A percentile compares a stretch with the other conserved stretches of the same genome.
These are phyloP conservation scores for Mallotus villosus DNA, from an alignment of 2,797 vertebrate genomes.

Conservation along the genomic window DNA sequence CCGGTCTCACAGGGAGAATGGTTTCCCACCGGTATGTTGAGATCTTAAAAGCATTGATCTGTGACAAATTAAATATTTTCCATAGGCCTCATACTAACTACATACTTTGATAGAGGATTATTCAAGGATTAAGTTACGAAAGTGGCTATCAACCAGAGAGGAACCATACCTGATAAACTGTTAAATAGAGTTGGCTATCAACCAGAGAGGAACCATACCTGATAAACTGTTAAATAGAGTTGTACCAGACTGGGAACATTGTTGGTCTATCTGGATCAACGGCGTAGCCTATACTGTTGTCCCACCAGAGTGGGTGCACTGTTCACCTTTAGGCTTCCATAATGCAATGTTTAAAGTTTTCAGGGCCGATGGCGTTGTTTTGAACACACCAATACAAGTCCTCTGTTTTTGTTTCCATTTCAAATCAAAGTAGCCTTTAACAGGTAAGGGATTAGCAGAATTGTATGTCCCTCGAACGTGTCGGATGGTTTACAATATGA, in stretches of 20 bases:
- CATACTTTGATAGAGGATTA: slow-evolving; percentile 52
- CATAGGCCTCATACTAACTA: slow-evolving; percentile 21
- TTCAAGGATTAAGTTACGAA: slow-evolving; percentile 49
- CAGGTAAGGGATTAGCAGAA: background rate
- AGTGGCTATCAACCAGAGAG: slow-evolving; percentile 15
- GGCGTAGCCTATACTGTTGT: too few species aligned
- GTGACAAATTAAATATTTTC: slow-evolving; percentile 43
- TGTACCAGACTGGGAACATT: too few species aligned
- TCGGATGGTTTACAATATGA: background rate
- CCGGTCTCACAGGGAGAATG: slow-evolving; percentile 10
- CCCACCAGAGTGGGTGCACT: too few species aligned
- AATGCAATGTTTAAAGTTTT: too few species aligned
- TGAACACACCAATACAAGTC: too few species aligned
- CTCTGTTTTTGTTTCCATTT: too few species aligned
- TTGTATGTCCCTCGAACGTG: background rate
- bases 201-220: slow-evolving; percentile 24
- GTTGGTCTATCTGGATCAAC: too few species aligned
- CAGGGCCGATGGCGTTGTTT: too few species aligned
- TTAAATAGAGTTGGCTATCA: background rate
- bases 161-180: slow-evolving; percentile 23
- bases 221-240: background rate
- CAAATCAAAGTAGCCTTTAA: too few species aligned
- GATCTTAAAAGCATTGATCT: slow-evolving; percentile 45
- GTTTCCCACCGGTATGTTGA: slow-evolving; percentile 29
- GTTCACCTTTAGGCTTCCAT: too few species aligned